Evolutionary conservation across 1,140 invertebrate genomes (phyloP).

Genomic region (Lasioglossum albipes): DNA sequence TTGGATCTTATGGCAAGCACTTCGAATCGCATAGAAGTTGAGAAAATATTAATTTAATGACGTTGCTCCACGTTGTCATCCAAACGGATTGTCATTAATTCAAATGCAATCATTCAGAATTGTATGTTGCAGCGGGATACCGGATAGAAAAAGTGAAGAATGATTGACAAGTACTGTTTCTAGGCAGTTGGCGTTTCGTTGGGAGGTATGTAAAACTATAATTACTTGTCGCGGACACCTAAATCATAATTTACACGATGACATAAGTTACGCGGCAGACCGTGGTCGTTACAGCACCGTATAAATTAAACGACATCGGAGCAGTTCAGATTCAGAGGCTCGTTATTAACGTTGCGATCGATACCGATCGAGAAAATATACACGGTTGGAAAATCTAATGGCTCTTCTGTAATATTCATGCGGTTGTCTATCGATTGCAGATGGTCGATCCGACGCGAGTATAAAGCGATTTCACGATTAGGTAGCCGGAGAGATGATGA

Average conservation of each 20-base stretch:
- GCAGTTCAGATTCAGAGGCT: not conserved
- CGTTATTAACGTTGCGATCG: not conserved
- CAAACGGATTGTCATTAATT: no score
- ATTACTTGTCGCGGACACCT: not conserved
- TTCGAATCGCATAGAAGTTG: no score
- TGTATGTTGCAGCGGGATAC: no score
- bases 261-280: not conserved
- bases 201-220: not conserved
- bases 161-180: not conserved
- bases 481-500: constrained; percentile 10
- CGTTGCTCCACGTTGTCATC: no score
- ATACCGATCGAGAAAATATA: not conserved
- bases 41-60: no score
- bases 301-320: not conserved
- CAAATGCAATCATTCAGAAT: no score
- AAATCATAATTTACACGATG: not conserved
- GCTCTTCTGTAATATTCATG: not conserved
- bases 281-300: not conserved
- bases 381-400: no score
- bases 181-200: not conserved
- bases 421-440: not conserved
- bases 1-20: no score
- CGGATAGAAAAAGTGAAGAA: not conserved
- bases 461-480: not conserved
- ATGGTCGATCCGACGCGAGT: not conserved